Base-by-base conservation (phyloP, 2,113 vertebrate species). In the Theristicus caerulescens region DNA sequence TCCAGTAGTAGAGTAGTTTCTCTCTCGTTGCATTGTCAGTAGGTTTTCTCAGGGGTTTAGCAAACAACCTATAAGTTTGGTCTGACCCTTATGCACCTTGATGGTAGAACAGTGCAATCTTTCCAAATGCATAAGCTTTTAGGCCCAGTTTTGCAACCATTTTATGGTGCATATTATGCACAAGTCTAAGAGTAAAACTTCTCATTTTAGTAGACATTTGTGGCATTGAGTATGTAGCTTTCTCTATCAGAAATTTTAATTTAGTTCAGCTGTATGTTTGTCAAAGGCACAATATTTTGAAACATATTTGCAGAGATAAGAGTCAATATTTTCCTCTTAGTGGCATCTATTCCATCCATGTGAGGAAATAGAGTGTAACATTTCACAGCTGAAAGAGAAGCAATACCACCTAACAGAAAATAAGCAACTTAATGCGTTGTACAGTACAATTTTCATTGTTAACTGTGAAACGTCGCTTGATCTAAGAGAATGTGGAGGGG, bases 391-490 rank as follows among this genome's bases (percentile, higher is more conserved):
- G 76, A 92, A 90, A 58, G 71, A 73, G 65, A 78, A 93, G 36
- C 47, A 88, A 80, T 57, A 31, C 36, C 10, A 71, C 26, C 9
- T 74, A 90, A 88, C 20, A 90, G 76, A 88, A 94, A 90, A 93
- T 86, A 95, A 94, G 22, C 38, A 88, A 90, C n/a, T 78, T 92
- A 90, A 94, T 96, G 88, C 92, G 47, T 64, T 88, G 26, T 93
- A 64, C 64, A 95, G 51, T 55, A 71, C 26, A 83, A 44, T 81
- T 93, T 90, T 88, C 82, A 64, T 34, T 82, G 51, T 86, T 92
- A 83, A 92, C 40, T 38, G 59, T 74, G 58, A 92, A 93, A 86
- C 25, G 29, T 51, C 0, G 0, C 46, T 55, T 46, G 29, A 64
- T 42, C 55, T 77, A 61, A 91, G 64, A 92, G 22, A 83, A 74